These are phyloP conservation scores for Adelosebastes latens DNA, from an alignment of 2,797 vertebrate genomes.

Conservation along the genomic window DNA sequence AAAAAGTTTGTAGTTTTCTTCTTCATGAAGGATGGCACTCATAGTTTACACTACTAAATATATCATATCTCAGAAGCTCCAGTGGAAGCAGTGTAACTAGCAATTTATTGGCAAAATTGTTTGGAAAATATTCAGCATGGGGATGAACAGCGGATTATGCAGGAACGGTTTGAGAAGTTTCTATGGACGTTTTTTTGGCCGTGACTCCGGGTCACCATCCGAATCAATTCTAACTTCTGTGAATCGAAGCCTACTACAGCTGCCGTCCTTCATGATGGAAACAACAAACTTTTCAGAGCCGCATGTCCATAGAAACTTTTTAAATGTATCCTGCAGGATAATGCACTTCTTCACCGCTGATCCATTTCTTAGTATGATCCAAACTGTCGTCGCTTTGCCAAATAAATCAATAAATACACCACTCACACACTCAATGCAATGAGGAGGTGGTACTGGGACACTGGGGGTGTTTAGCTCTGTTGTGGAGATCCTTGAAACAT, in stretches of 20 bases:
- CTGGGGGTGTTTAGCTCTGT: neutral
- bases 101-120: conserved; percentile 16
- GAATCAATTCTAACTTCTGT: neutral
- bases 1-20: conserved; percentile 16
- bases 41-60: conserved; percentile 12
- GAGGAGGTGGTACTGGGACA: neutral
- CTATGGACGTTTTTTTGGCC: conserved; percentile 10
- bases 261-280: neutral
- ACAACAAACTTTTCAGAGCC: conserved; percentile 6
- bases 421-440: neutral
- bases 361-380: neutral
- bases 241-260: neutral
- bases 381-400: neutral
- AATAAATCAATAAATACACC: neutral
- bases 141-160: conserved; percentile 20
- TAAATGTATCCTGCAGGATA: conserved; percentile 11
- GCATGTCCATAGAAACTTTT: neutral
- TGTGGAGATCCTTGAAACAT: neutral
- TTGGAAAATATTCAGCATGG: conserved; percentile 15
- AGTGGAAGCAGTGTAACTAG: conserved; percentile 20
- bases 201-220: conserved; percentile 20
- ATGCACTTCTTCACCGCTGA: conserved; percentile 2
- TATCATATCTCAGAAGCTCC: conserved; percentile 6
- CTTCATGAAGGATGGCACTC: neutral
- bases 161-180: conserved; percentile 23